Conservation (phyloP, 2,888 invertebrate species). For the Thereva unica region DNA sequence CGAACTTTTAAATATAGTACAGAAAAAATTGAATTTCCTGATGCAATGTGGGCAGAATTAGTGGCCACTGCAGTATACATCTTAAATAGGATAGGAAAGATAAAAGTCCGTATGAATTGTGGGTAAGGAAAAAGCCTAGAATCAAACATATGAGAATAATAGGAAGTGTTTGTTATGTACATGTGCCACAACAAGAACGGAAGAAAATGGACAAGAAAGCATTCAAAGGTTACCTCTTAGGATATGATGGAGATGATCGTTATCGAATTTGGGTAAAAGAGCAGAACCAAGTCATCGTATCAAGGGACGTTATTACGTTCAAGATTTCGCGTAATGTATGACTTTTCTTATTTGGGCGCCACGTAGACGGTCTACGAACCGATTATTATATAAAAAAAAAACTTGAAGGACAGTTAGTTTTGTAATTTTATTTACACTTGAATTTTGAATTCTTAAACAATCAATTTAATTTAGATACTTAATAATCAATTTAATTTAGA, state of each 20-base stretch:
- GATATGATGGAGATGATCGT: conserved; percentile 36
- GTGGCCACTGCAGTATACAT: conserved; percentile 31
- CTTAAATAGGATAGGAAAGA: conserved; percentile 36
- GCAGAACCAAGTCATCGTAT: conserved; percentile 9
- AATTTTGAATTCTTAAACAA: no score
- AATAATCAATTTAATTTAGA: no score
- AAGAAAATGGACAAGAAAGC: conserved; percentile 39
- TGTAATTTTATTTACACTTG: no score
- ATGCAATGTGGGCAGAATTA: conserved; percentile 20
- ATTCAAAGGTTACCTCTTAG: conserved; percentile 37
- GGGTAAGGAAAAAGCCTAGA: conserved; percentile 37
- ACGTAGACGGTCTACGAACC: no score
- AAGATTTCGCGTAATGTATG: no score
- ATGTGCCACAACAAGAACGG: conserved; percentile 38
- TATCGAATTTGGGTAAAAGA: conserved; percentile 14
- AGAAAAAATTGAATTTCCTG: conserved; percentile 33
- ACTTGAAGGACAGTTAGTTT: no score
- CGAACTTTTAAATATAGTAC: conserved; percentile 35
- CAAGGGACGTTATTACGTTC: no score
- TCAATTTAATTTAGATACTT: no score
- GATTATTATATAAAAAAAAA: no score
- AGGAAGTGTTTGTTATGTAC: conserved; percentile 32
- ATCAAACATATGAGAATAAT: conserved; percentile 39
- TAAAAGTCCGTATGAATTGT: conserved; percentile 39
- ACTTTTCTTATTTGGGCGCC: no score